Evolutionary conservation across 2,888 invertebrate species (phyloP), one percentile per base, ranked within the genome.

Genomic region (Hylaea fasciaria): DNA sequence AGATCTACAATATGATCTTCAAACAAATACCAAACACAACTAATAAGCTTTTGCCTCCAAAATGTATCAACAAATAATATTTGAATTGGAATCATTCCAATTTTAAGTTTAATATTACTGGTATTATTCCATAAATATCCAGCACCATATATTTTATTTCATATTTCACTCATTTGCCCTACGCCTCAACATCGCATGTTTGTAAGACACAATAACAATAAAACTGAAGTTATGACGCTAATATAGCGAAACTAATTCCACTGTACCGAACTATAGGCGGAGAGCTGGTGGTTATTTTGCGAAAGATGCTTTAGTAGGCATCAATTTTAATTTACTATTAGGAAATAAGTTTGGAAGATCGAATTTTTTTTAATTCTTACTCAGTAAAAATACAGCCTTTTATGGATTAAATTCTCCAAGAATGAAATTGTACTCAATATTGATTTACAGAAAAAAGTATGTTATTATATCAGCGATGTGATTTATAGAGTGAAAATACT

Each of bases 201-300:
- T 61, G 57, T 65, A 68, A 66, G 57, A 60, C 59, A 68, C 66
- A 68, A 68, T 65, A 63, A 62, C 64, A 63, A 70, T 70, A 70
- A 65, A 70, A 66, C 63, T 63, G 50, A 66, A 68, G 69, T 70
- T 68, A 70, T 68, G 61, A 55, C 50, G 52, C 64, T 68, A 68
- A 70, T 66, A 68, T 63, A 59, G 32, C 58, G 51, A 69, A 69
- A 68, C 68, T 70, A 68, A 66, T 68, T 65, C 61, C 64, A 68
- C 63, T 62, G 63, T 62, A 46, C 64, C 61, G 35, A 68, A 70
- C 59, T 63, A 57, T 44, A 56, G 51, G 0, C 0, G 9, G 35
- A 16, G 52, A 62, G 52, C 22, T 52, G 1, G 10, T n/a, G 12
- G 22, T 32, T 1, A 40, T 2, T 49, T 52, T 44, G 14, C 12